Base-by-base conservation (phyloP, 2,888 invertebrate species). In the Pyrgus malvae region DNA sequence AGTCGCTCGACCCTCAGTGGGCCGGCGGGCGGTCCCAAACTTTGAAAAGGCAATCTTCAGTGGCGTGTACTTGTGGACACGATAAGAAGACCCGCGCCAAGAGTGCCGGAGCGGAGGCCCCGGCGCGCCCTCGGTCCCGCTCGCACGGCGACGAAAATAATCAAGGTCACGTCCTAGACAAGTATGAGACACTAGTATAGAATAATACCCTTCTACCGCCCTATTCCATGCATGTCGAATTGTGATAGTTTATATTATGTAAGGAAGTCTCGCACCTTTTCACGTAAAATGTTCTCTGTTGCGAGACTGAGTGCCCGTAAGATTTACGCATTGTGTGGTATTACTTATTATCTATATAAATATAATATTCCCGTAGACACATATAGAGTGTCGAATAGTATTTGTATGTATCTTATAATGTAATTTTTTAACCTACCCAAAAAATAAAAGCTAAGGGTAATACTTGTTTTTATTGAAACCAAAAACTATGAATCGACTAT, bases 131-230 rank as follows among this genome's bases (percentile, higher is more conserved):
- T 12, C 82, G 87, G n/a, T 78, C 83, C 3, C 84, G 84, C 35
- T 84, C 84, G 7, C 88, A 86, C 64, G 82, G 80, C 8, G 89
- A 87, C 61, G 86, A 83, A n/a, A 75, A 75, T 61, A 71, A 75
- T 35, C 80, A 80, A 58, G 72, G 70, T 12, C 86, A 89, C 59
- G 90, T 90, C 40, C 81, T 90, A 23, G 91, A 91, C 62, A 91
- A 91, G 68, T 91, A 91, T 61, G 91, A 91, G 65, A 91, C 91
- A 14, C 81, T 91, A 55, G 90, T 91, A 38, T 90, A 84, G 74
- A 64, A 51, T 38, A 35, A 48, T 49, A 42, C 58, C 56, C 55
- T 45, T 56, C 56, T 56, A 59, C 59, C 57, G 58, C 64, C 60
- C 60, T 62, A 62, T 67, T 71, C 66, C 69, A 66, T 68, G 69